A percentile compares a stretch with the other conserved stretches of the same genome.
Evolutionary conservation across 2,113 vertebrate genomes (phyloP).

Genomic region (Narcine bancroftii): DNA sequence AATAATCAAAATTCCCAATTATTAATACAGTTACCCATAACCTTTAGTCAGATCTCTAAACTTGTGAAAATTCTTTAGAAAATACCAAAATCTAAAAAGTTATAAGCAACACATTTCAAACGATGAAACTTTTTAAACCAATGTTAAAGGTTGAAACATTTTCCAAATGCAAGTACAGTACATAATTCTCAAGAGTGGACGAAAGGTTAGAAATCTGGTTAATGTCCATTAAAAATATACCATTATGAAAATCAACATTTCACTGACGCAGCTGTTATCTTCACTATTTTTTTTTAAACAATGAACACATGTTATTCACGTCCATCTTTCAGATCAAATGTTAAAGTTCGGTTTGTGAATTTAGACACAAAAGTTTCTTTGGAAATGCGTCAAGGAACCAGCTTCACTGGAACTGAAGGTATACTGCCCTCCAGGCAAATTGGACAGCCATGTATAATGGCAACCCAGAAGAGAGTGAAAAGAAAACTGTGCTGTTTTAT

Average conservation of each 20-base stretch:
- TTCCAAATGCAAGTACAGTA: not conserved
- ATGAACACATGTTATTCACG: not conserved
- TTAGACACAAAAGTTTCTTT: not conserved
- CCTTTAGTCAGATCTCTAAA: conserved; percentile 8
- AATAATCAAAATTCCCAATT: not conserved
- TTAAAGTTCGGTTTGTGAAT: not conserved
- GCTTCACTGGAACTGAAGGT: not conserved
- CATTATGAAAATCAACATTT: not conserved
- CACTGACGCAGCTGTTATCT: not conserved
- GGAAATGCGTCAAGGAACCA: not conserved
- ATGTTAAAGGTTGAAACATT: not conserved
- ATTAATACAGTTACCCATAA: too few relatives aligned
- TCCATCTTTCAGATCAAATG: not conserved
- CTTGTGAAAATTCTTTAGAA: not conserved
- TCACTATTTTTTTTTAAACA: not conserved
- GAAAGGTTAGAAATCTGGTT: conserved; percentile 6
- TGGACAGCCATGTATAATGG: not conserved
- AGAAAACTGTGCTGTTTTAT: not conserved
- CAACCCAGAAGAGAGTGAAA: not conserved
- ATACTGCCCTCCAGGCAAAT: not conserved
- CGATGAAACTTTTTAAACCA: not conserved
- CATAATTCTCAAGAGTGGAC: not conserved
- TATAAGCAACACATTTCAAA: not conserved
- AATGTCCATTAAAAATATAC: not conserved
- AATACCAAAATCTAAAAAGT: not conserved